Base-by-base conservation (phyloP, 2,113 vertebrate genomes). In the Leptobrachium ailaonicum region DNA sequence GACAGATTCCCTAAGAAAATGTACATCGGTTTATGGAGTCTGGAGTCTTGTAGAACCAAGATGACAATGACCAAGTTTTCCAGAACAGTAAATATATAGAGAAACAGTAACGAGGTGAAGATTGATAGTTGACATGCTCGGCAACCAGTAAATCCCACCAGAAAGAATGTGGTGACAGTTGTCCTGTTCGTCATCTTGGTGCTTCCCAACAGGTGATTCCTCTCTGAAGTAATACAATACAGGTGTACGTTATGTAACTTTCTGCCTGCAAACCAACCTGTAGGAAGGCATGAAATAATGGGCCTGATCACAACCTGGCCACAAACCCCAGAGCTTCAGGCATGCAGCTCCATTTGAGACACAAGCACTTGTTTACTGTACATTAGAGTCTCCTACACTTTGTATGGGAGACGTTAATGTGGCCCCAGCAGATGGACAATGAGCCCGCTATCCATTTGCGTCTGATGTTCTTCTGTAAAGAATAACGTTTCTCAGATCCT, bases 11-110 rank as follows among this genome's bases (percentile, higher is more conserved):
- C 54, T 2, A 82, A 14, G 44, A 82, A 71, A 10, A 82, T 63
- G n/a, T 82, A 82, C 80, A 82, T 82, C 8, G 73, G 80, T 3
- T 20, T 82, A 3, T 50, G 41, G 6, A 82, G 58, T 53, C 73
- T 67, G 1, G 4, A 4, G 3, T 82, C 73, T 71, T 45, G 74
- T 1, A 60, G 2, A 20, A 82, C 20, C 10, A 82, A 20, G 0
- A 42, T 4, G 6, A 76, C n/a, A 64, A 82, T 71, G 1, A 75
- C 32, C 13, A 69, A 5, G 2, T 75, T 82, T 63, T 71, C 73
- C 32, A 64, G 9, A 53, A 82, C 41, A 2, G 68, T 75, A 9
- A 71, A 60, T 2, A 64, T 12, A 43, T 82, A 82, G 40, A 75
- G 13, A 13, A 82, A n/a, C 7, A 76, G 47, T 20, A 82, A 64